These are phyloP conservation scores for Martes flavigula DNA, from an alignment of 2,797 vertebrate genomes.

Conservation along the genomic window DNA sequence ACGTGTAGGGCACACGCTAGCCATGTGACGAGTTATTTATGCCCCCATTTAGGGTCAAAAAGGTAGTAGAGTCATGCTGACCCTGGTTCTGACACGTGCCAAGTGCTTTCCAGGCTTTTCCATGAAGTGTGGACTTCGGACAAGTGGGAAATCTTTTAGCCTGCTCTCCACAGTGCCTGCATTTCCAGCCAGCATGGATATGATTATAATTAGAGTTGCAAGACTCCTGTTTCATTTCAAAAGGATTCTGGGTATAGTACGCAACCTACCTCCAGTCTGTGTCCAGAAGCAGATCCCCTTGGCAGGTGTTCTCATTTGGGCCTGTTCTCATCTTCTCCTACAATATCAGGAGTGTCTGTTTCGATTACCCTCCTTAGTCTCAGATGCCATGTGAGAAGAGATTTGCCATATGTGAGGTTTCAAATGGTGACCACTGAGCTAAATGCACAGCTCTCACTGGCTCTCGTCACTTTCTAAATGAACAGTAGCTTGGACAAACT, in stretches of 20 bases:
- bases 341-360: neutral
- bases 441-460: neutral
- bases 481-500: neutral
- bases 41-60: neutral
- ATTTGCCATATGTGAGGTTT: neutral
- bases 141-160: neutral
- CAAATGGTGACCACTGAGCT: neutral
- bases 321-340: neutral
- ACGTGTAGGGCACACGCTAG: neutral
- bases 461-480: neutral
- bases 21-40: conserved; percentile 28
- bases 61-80: neutral
- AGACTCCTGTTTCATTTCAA: conserved; percentile 21
- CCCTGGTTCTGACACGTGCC: neutral
- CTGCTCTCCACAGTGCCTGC: neutral
- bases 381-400: conserved; percentile 2
- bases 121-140: neutral
- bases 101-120: conserved; percentile 2
- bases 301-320: neutral
- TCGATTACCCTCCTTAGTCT: neutral
- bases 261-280: neutral
- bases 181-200: neutral
- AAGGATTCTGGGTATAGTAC: neutral
- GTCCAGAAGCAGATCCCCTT: neutral
- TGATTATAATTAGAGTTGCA: conserved; percentile 23